A percentile compares a stretch with the other conserved stretches of the same genome.
These are phyloP conservation scores for Styela clava DNA, from an alignment of 23 tunicate genomes.

Conservation along the genomic window DNA sequence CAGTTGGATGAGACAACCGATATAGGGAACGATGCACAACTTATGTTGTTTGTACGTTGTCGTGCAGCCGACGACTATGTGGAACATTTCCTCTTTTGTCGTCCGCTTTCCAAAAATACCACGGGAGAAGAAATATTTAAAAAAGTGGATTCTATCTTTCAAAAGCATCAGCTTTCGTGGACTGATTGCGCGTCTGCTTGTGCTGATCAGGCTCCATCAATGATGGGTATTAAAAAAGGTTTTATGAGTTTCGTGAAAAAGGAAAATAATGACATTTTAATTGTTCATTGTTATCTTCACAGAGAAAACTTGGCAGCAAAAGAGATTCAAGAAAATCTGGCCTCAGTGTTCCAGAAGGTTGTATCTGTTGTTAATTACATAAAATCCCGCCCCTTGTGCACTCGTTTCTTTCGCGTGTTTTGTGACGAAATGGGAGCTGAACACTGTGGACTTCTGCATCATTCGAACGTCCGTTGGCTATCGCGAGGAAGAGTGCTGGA, in stretches of 20 bases:
- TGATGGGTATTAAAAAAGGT: slow-evolving; percentile 43
- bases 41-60: slow-evolving; percentile 39
- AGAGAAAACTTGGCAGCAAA: no score
- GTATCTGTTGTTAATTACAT: no score
- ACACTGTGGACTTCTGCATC: slow-evolving; percentile 28
- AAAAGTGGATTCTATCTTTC: slow-evolving; percentile 1
- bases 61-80: slow-evolving; percentile 26
- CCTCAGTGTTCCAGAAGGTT: no score
- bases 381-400: no score
- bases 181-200: slow-evolving; percentile 6
- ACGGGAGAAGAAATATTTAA: no score
- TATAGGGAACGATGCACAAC: no score
- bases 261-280: neutral
- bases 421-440: slow-evolving; percentile 42
- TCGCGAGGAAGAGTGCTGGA: no score
- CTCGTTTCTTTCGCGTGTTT: no score
- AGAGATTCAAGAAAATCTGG: no score
- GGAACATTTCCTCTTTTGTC: slow-evolving; percentile 6
- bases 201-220: slow-evolving; percentile 3
- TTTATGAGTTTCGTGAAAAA: no score
- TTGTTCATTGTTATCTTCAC: no score
- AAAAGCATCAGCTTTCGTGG: neutral
- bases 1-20: slow-evolving; percentile 43
- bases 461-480: slow-evolving; percentile 32
- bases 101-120: slow-evolving; percentile 6